phyloP scores from a whole-genome alignment of 2,888 invertebrate species.

The Thalpophila matura region DNA sequence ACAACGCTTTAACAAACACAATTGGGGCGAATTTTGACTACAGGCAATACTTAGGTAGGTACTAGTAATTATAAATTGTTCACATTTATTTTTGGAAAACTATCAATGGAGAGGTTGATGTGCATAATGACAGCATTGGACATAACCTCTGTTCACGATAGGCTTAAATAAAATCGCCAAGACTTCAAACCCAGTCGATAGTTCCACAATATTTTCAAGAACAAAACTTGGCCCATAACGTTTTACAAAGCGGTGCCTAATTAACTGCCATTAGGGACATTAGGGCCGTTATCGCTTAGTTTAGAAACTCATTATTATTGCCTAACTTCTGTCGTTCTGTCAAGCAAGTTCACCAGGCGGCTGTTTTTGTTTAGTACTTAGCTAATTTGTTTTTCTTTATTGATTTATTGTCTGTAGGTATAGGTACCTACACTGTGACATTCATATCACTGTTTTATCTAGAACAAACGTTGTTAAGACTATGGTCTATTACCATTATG shows the following conservation, averaged over 20 bases:
- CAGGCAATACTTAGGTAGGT: too few relatives aligned
- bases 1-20: too few relatives aligned
- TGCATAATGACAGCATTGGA: too few relatives aligned
- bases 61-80: too few relatives aligned
- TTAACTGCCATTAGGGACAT: conserved; percentile 47
- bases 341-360: conserved; percentile 20
- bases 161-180: neutral
- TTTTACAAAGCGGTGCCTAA: conserved; percentile 37
- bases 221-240: conserved; percentile 18
- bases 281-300: conserved; percentile 50
- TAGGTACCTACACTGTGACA: too few relatives aligned
- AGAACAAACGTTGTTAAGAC: too few relatives aligned
- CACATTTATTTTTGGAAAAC: too few relatives aligned
- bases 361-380: conserved; percentile 15
- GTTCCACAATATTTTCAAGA: conserved; percentile 6
- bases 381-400: conserved; percentile 12
- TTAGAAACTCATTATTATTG: conserved; percentile 58
- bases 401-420: conserved; percentile 3
- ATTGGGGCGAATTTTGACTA: too few relatives aligned
- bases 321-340: conserved; percentile 35
- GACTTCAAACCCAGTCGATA: conserved; percentile 7
- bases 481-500: too few relatives aligned
- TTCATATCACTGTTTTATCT: too few relatives aligned
- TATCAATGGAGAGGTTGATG: too few relatives aligned
- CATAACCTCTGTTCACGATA: too few relatives aligned